Conservation (phyloP, 1,140 invertebrate species). For the Adelges cooleyi region DNA sequence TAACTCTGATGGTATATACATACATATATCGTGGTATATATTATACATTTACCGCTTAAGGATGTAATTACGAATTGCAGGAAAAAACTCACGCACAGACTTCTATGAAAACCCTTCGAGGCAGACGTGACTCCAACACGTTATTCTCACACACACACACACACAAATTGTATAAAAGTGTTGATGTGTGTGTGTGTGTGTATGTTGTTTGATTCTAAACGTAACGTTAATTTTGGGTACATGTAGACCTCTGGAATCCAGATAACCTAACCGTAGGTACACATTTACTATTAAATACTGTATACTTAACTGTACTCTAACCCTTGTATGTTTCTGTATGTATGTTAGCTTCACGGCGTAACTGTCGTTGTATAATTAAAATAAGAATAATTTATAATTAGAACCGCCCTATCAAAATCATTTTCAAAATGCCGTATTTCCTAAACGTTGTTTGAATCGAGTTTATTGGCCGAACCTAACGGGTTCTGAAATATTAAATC, state of each 20-base stretch:
- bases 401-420: too few relatives aligned
- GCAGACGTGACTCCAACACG: constrained; percentile 4
- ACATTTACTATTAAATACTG: too few relatives aligned
- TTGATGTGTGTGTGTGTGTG: background rate
- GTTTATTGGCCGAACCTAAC: too few relatives aligned
- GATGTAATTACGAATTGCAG: constrained; percentile 15
- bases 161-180: background rate
- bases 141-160: background rate
- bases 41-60: background rate
- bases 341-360: too few relatives aligned
- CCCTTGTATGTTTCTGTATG: too few relatives aligned
- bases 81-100: background rate
- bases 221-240: constrained; percentile 14
- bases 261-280: background rate
- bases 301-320: constrained; percentile 15
- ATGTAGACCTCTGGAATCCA: background rate
- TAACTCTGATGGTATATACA: background rate
- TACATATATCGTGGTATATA: too few relatives aligned
- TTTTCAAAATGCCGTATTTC: too few relatives aligned
- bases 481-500: too few relatives aligned
- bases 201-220: background rate
- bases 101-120: constrained; percentile 2
- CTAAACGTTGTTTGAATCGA: too few relatives aligned
- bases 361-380: too few relatives aligned
- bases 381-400: too few relatives aligned